Evolutionary conservation across 1,140 invertebrate species (phyloP), one percentile per base, ranked within the genome.

Genomic region (Panonychus citri): DNA sequence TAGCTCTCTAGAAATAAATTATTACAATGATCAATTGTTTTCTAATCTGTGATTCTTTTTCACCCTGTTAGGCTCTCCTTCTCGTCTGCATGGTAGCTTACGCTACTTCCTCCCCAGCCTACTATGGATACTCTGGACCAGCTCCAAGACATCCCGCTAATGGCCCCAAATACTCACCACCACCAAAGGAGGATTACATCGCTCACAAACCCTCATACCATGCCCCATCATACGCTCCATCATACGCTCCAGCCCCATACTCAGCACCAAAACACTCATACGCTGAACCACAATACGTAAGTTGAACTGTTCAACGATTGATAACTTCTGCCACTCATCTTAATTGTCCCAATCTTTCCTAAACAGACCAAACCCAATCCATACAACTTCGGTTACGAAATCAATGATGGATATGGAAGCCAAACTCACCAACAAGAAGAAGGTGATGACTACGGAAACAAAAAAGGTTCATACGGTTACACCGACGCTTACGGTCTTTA

Each of bases 391-490:
- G 62, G 62, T 12, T 63, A 63, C 34, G 51, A 63, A 3, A 57
- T 63, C 10, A 49, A 60, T 37, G 61, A 63, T 19, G 60, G 56
- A 5, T 59, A 63, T 51, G 62, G 61, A 8, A 60, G 58, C 40
- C 15, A 34, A 4, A 58, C 62, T 5, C 60, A 27, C 12, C 62
- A 61, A 24, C 54, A 62, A 28, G 62, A 63, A 26, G 50, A 60
- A 49, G 54, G 65, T 3, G 60, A 61, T 49, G 56, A 54, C 19
- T 49, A 56, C 12, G 65, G 65, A 19, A 62, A 61, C 30, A 58
- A 61, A 12, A 51, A 58, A 26, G 65, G 65, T 15, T 62, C 60
- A 0, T 66, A 66, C 50, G 65, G 65, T 34, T 58, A 66, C 13
- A 34, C 52, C 21, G 64, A 64, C 34, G 59, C 62, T 49, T 64